These are phyloP conservation scores for Ditylenchus weischeri DNA, from an alignment of 2,888 invertebrate species.

Conservation along the genomic window DNA sequence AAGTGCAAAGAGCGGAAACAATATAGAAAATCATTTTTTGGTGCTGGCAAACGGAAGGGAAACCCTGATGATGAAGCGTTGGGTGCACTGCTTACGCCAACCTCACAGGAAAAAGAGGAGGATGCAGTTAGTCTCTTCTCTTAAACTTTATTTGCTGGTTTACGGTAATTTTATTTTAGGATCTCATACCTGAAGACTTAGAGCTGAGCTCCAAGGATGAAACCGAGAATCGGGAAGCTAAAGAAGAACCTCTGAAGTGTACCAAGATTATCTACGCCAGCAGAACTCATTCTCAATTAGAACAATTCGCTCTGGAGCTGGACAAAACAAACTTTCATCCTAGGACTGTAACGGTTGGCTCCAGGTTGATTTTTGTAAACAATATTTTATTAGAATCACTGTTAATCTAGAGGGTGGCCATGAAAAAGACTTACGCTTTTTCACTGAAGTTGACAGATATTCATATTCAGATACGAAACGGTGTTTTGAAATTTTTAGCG, in stretches of 20 bases:
- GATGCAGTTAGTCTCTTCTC: not conserved
- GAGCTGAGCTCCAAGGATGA: slow-evolving; percentile 10
- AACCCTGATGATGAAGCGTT: not conserved
- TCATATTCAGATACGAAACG: too few relatives aligned
- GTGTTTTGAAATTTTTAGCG: too few relatives aligned
- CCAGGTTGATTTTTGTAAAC: slow-evolving; percentile 36
- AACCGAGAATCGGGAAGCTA: not conserved
- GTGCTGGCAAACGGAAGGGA: not conserved
- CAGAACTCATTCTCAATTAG: slow-evolving; percentile 86
- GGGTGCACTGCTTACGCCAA: not conserved
- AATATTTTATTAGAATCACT: slow-evolving; percentile 81
- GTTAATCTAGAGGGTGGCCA: not conserved
- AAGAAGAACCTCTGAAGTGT: slow-evolving; percentile 11
- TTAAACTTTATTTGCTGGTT: too few relatives aligned
- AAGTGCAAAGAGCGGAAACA: not conserved
- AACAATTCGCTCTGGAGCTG: slow-evolving; percentile 84
- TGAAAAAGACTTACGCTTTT: not conserved
- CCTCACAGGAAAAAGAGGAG: not conserved
- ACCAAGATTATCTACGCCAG: slow-evolving; percentile 82
- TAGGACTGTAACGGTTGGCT: slow-evolving; percentile 49
- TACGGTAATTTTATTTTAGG: not conserved
- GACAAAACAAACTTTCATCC: slow-evolving; percentile 70
- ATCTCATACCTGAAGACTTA: slow-evolving; percentile 6
- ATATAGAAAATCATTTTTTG: slow-evolving; percentile 7
- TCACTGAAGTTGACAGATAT: too few relatives aligned